phyloP scores from a whole-genome alignment of 1,140 invertebrate species.

The Pectinophora gossypiella region DNA sequence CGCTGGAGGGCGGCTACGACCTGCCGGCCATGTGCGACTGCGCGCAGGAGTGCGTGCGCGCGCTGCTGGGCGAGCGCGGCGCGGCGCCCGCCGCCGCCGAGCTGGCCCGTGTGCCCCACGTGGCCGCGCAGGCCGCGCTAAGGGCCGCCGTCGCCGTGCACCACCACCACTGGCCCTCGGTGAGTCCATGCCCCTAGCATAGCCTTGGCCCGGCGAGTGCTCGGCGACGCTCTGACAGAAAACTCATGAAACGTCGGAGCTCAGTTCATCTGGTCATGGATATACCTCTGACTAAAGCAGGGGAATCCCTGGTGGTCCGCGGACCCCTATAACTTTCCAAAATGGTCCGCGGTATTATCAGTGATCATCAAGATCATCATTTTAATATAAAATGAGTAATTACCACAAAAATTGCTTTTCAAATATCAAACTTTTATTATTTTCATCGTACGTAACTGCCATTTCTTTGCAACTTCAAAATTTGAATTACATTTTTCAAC shows the following conservation, averaged over 20 bases:
- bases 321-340: not conserved
- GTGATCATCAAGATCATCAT: too few species aligned
- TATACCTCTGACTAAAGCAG: not conserved
- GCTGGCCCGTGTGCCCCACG: slow-evolving; percentile 85
- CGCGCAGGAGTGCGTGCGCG: slow-evolving; percentile 96
- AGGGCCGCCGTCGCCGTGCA: slow-evolving; percentile 93
- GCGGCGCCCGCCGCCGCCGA: slow-evolving; percentile 87
- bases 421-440: too few species aligned
- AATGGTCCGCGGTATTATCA: too few species aligned
- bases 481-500: too few species aligned
- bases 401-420: too few species aligned
- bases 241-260: not conserved
- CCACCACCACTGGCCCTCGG: slow-evolving; percentile 45
- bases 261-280: too few species aligned
- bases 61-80: slow-evolving; percentile 90
- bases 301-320: not conserved
- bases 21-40: slow-evolving; percentile 97
- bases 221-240: not conserved
- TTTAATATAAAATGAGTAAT: too few species aligned
- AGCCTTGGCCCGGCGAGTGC: not conserved
- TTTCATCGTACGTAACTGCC: too few species aligned
- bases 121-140: slow-evolving; percentile 90
- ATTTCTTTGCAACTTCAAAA: too few species aligned
- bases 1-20: slow-evolving; percentile 97
- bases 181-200: slow-evolving; percentile 12